Percentiles rank a stretch among this genome's conserved stretches.
phyloP scores from a whole-genome alignment of 2,888 invertebrate genomes.

The Dexiosoma caninum region DNA sequence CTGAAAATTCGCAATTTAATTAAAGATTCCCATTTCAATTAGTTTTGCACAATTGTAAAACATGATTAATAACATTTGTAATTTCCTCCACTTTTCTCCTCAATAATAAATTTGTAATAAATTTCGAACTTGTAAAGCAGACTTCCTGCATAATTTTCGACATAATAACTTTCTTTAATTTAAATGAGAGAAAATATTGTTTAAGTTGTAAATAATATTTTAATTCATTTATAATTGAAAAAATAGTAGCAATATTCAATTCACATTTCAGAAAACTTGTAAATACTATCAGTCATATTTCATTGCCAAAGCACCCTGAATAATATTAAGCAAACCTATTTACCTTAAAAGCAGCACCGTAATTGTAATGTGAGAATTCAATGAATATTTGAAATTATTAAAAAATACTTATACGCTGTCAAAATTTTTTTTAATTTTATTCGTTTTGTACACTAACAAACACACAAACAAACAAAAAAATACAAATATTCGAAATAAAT shows the following conservation, averaged over 20 bases:
- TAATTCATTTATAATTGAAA: not conserved
- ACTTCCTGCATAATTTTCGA: not conserved
- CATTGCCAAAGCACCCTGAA: conserved; percentile 14
- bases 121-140: too few species aligned
- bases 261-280: not conserved
- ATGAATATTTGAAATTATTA: conserved; percentile 22
- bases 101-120: not conserved
- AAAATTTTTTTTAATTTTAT: conserved; percentile 54
- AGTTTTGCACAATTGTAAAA: too few species aligned
- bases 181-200: not conserved
- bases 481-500: conserved; percentile 1
- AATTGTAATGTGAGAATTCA: not conserved
- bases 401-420: conserved; percentile 48
- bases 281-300: conserved; percentile 4
- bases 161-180: not conserved
- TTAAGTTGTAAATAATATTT: not conserved
- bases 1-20: too few species aligned
- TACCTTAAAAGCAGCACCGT: conserved; percentile 28
- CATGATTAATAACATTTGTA: too few species aligned
- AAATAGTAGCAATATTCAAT: not conserved
- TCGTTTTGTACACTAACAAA: conserved; percentile 45
- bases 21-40: too few species aligned
- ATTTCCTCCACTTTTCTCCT: too few species aligned
- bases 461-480: conserved; percentile 10
- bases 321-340: not conserved